Evolutionary conservation across 2,113 vertebrate species (phyloP), one percentile per base, ranked within the genome.

Genomic region (Osmerus eperlanus): DNA sequence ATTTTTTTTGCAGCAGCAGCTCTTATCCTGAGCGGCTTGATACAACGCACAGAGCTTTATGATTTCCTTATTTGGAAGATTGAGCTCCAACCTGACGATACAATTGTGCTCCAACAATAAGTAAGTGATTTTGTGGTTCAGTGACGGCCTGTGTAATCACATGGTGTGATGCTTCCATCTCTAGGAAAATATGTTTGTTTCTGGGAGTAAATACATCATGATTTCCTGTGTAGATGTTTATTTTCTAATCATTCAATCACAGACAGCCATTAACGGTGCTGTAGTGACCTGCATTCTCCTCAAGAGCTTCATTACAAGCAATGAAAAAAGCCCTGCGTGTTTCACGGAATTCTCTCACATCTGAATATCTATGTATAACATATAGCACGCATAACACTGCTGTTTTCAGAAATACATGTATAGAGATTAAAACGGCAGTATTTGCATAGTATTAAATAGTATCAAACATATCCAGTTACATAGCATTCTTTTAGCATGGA

Each of bases 361-460:
- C 52, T 25, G 51, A 28, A 25, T 55, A 6, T 56, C 23, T 29
- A 15, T 16, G 5, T 15, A 16, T 29, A 36, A 47, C 15, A 81
- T 64, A 73, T 73, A 36, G 32, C 4, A 36, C 7, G 4, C 32
- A 36, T 36, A 47, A 66, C 68, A 79, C 68, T 64, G 7, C 62
- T 84, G 78, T 68, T 60, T 80, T 83, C 70, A 79, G 68, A 83
- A 85, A 87, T 85, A 81, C 76, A 81, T 85, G 81, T 84, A 76
- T 82, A 74, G 78, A 87, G 82, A 89, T 90, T 88, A 89, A 80
- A 83, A 84, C 75, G 63, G 83, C 79, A 83, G 84, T 84, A 86
- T 86, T 81, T 89, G 72, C 85, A 51, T 21, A 21, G 41, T 47
- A 65, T 3, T 18, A 18, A 18, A 47, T 13, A 65, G 63, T 65